A percentile compares a stretch with the other conserved stretches of the same genome.
These are phyloP conservation scores for Brachionus rubens DNA, from an alignment of 1,140 invertebrate species.

Conservation along the genomic window DNA sequence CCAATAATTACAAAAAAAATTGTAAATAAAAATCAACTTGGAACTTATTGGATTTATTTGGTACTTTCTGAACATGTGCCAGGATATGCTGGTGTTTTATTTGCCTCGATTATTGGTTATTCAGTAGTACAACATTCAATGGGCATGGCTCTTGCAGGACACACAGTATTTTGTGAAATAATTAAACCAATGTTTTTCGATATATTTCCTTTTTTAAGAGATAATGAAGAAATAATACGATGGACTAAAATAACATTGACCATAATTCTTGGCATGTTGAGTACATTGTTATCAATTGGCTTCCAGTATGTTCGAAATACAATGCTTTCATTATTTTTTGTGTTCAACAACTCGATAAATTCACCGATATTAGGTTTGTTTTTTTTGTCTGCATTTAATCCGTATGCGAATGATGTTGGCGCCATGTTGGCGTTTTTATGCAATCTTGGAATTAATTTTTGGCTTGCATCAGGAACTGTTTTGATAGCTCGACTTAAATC, in stretches of 20 bases:
- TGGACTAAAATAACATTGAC: conserved; percentile 10
- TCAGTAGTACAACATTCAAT: conserved; percentile 30
- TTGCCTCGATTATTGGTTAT: conserved; percentile 26
- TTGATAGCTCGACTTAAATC: conserved; percentile 17
- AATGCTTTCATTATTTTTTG: conserved; percentile 5
- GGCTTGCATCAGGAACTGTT: background rate
- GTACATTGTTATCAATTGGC: background rate
- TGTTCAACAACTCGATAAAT: conserved; percentile 28
- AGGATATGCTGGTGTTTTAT: background rate
- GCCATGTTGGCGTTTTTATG: conserved; percentile 15
- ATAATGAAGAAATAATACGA: background rate
- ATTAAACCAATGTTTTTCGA: conserved; percentile 10
- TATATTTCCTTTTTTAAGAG: background rate
- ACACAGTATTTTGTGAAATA: background rate
- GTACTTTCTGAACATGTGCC: conserved; percentile 9
- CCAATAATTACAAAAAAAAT: background rate
- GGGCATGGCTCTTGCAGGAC: background rate
- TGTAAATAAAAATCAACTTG: conserved; percentile 18
- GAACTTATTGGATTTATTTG: conserved; percentile 16
- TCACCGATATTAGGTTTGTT: conserved; percentile 7
- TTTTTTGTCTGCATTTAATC: conserved; percentile 32
- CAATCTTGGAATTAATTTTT: conserved; percentile 24
- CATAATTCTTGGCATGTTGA: background rate
- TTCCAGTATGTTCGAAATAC: conserved; percentile 3
- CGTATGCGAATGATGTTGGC: conserved; percentile 18